Conservation (phyloP, 2,113 vertebrate genomes). For the Gallinago paraguaiae region DNA sequence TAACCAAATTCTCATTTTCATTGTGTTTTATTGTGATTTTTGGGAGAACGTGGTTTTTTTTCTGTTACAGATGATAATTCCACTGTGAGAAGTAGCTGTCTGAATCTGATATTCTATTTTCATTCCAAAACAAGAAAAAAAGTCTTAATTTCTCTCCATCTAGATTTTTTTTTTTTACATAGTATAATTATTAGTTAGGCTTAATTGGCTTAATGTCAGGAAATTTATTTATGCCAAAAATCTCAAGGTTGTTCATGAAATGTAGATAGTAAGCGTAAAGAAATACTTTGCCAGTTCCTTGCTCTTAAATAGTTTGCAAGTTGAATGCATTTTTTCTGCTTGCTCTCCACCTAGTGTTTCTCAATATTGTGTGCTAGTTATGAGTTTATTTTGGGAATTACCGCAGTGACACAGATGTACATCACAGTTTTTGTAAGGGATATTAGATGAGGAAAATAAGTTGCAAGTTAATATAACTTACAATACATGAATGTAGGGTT, state of each 20-base stretch:
- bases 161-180: background rate
- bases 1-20: background rate
- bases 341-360: background rate
- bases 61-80: background rate
- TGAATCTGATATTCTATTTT: background rate
- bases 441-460: background rate
- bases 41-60: background rate
- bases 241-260: background rate
- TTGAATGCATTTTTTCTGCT: background rate
- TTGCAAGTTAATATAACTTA: background rate
- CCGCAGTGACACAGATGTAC: fast-evolving
- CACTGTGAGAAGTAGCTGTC: background rate
- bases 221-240: background rate
- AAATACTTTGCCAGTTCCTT: background rate
- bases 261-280: background rate
- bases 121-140: background rate
- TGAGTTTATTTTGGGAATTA: background rate
- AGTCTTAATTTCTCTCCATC: fast-evolving
- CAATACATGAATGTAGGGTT: fast-evolving
- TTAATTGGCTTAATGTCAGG: background rate
- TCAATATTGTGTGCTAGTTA: background rate
- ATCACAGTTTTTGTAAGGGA: fast-evolving
- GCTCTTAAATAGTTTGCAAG: background rate
- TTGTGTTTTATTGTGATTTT: background rate
- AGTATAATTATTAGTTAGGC: fast-evolving